Base-by-base conservation (phyloP, 1,140 invertebrate genomes). In the Saccostrea echinata region DNA sequence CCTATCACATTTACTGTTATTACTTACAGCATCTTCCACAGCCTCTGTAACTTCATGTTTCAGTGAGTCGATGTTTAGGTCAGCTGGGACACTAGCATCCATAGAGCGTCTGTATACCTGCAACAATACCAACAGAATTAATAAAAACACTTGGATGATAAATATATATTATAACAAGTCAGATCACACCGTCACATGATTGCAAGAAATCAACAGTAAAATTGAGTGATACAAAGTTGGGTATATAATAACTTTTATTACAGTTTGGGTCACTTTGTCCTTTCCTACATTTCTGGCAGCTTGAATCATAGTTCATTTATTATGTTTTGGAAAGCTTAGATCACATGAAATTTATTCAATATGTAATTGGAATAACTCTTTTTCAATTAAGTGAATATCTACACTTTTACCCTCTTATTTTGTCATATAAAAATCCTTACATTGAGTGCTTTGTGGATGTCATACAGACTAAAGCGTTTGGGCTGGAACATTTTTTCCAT, bases 401-500 rank as follows among this genome's bases (percentile, higher is more conserved):
- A 3, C 16, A 57, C 9, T 18, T 57, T 57, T 57, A 16, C 0
- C 12, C 55, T 21, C n/a, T n/a, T 61, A 6, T 6, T 8, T 61
- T 2, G 8, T n/a, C 18, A 1, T 1, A 61, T n/a, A n/a, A 81
- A 21, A 83, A 68, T 35, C 85, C 96, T 95, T 95, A 97, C 97
- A 95, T 96, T 97, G 0, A 98, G 95, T 0, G 98, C 97, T 93
- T 97, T 97, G 24, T 96, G 96, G 82, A 98, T 97, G 87, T 98
- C 97, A 21, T 96, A 95, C 1, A 97, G 93, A 24, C 97, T 97
- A 95, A 98, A 98, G 88, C 97, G 96, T 76, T 97, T 97, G 0
- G 97, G 97, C 89, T 97, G 96, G 90, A 98, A 97, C 84, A 98
- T 97, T 82, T 97, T 96, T 83, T 97, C 96, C 84, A 98, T 96